Base-by-base conservation (phyloP, 2,888 invertebrate species). In the Drosophila cracens region DNA sequence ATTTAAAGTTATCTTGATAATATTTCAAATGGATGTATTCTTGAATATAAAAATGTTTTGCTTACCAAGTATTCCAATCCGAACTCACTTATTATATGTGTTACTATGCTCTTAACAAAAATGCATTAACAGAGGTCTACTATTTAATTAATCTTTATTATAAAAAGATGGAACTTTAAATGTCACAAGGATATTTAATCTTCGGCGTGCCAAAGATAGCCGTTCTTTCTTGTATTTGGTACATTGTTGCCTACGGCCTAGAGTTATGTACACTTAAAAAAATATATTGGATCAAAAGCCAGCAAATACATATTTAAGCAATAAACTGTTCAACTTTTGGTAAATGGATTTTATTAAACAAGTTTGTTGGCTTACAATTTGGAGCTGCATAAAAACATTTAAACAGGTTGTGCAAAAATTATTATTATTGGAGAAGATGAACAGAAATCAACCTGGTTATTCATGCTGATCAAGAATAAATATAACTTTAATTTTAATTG, bases 241-340 rank as follows among this genome's bases (percentile, higher is more conserved):
- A 61, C 54, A 68, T 68, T 77, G 57, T 57, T 60, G 43, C 69
- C 13, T 63, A n/a, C 16, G 53, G 29, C 53, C 27, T 38, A 38
- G 49, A 64, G 58, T 60, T 59, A 59, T 33, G 40, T 40, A 34
- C 51, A 57, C 40, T 43, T 5, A 2, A 16, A 56, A n/a, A 25
- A 40, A 46, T 16, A 46, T 7, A 16, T 46, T 16, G 16, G 16
- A 0, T 1, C 1, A 4, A 25, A 16, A 38, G 1, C 8, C n/a
- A 38, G 38, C 3, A n/a, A 8, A n/a, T 1, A 38, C 8, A 4
- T 38, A 1, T 38, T 8, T 8, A 8, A 38, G n/a, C 1, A n/a
- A n/a, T 1, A n/a, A 38, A 38, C 38, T 10, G 8, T 10, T n/a
- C 10, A 40, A 40, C 11, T 43, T 43, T 11, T 43, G 2, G 10